Evolutionary conservation across 2,797 vertebrate genomes (phyloP).

Genomic region (Syngnathus acus): DNA sequence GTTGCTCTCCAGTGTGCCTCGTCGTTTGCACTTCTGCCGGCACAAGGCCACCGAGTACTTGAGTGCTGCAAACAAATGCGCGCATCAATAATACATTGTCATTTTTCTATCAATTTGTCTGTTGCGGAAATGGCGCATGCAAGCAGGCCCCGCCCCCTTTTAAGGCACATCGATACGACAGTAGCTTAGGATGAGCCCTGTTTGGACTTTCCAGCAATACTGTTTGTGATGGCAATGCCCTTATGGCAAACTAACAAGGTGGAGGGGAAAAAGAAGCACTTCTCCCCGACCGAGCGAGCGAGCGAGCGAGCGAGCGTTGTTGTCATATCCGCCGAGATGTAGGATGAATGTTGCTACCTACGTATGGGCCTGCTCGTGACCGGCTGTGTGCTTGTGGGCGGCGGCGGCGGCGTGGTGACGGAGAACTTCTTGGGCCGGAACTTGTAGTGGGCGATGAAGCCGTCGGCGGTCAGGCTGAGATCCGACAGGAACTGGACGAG

Average conservation of each 20-base stretch:
- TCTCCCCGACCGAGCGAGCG: too few species aligned
- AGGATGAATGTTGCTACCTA: constrained; percentile 53
- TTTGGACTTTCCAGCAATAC: neutral
- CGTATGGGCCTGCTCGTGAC: constrained; percentile 78
- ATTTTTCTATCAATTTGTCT: neutral
- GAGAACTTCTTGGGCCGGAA: constrained; percentile 88
- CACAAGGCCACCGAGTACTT: constrained; percentile 87
- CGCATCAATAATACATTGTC: constrained; percentile 8
- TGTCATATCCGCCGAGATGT: neutral
- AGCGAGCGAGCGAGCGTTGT: too few species aligned
- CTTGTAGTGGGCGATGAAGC: constrained; percentile 95
- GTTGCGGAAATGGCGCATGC: neutral
- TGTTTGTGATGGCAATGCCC: neutral
- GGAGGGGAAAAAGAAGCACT: neutral
- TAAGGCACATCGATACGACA: neutral
- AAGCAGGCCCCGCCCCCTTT: constrained; percentile 1
- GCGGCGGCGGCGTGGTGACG: constrained; percentile 69
- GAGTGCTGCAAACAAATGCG: constrained; percentile 66
- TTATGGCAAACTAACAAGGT: neutral
- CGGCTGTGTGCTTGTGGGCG: constrained; percentile 69
- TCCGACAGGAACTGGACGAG: constrained; percentile 96
- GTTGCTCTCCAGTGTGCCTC: constrained; percentile 84
- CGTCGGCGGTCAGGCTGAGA: constrained; percentile 93
- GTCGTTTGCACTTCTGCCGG: constrained; percentile 89
- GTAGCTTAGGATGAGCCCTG: neutral